A percentile compares a stretch with the other conserved stretches of the same genome.
Evolutionary conservation across 2,113 vertebrate species (phyloP).

Genomic region (Semnornis frantzii): DNA sequence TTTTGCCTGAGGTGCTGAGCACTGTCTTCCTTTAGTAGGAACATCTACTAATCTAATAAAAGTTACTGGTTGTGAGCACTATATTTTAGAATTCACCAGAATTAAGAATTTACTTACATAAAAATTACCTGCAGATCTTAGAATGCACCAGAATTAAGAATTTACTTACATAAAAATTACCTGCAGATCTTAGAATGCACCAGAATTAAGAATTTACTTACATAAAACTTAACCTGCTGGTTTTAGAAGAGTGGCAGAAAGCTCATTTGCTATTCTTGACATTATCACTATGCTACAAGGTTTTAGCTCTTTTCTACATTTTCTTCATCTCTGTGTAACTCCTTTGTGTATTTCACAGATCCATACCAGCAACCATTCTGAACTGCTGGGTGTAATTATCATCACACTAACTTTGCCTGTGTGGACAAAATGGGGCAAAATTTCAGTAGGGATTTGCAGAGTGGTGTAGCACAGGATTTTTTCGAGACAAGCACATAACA

Average conservation of each 20-base stretch:
- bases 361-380: conserved; percentile 8
- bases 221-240: background rate
- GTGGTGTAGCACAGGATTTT: conserved; percentile 24
- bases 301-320: conserved; percentile 39
- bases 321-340: conserved; percentile 30
- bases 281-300: background rate
- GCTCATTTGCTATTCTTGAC: conserved; percentile 48
- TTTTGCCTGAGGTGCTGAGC: background rate
- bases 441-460: conserved; percentile 14
- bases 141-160: background rate
- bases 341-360: conserved; percentile 40
- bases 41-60: background rate
- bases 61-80: background rate
- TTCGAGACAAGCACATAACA: conserved; percentile 20
- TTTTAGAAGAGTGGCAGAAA: conserved; percentile 24
- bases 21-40: background rate
- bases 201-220: background rate
- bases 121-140: conserved; percentile 14
- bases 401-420: conserved; percentile 14
- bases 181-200: background rate
- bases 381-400: conserved; percentile 15
- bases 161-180: background rate
- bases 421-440: background rate
- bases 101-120: background rate
- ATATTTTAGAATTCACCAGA: background rate